Conservation (phyloP, 1,140 invertebrate species). For the Lordiphosa mommai region DNA sequence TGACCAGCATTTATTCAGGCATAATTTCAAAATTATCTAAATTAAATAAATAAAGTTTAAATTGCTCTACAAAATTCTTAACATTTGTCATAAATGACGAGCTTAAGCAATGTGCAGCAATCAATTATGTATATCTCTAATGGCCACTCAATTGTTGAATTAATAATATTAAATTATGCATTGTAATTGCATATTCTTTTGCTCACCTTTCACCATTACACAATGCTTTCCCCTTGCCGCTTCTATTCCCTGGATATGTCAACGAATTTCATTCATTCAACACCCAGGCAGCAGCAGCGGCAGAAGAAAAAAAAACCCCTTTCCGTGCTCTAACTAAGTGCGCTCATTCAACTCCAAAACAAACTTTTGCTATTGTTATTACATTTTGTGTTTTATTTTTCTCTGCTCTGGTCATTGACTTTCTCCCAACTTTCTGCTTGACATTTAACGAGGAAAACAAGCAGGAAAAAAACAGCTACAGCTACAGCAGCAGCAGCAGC, state of each 20-base stretch:
- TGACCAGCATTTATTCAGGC: no score
- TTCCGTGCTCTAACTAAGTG: constrained; percentile 61
- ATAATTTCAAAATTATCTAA: no score
- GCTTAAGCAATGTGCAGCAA: neutral
- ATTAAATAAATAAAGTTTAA: no score
- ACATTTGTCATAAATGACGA: no score
- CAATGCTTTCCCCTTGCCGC: neutral
- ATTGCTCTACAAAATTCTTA: no score
- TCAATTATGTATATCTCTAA: constrained; percentile 12
- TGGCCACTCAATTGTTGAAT: constrained; percentile 16
- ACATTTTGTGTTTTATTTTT: constrained; percentile 38
- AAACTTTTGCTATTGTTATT: constrained; percentile 74
- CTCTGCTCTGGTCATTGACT: constrained; percentile 63
- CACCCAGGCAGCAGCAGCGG: constrained; percentile 24
- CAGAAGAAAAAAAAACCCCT: constrained; percentile 17
- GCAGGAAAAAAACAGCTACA: constrained; percentile 16
- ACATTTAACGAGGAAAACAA: constrained; percentile 62
- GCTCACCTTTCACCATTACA: neutral
- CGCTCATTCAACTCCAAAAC: constrained; percentile 66
- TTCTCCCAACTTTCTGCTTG: constrained; percentile 66
- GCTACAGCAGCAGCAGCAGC: constrained; percentile 29
- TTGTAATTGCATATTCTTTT: constrained; percentile 34
- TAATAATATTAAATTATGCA: constrained; percentile 31
- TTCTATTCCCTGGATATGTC: constrained; percentile 16
- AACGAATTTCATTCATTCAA: constrained; percentile 31